Evolutionary conservation across 1,140 invertebrate genomes (phyloP), one percentile per base, ranked within the genome.

Genomic region (Lasaia peninsularis): DNA sequence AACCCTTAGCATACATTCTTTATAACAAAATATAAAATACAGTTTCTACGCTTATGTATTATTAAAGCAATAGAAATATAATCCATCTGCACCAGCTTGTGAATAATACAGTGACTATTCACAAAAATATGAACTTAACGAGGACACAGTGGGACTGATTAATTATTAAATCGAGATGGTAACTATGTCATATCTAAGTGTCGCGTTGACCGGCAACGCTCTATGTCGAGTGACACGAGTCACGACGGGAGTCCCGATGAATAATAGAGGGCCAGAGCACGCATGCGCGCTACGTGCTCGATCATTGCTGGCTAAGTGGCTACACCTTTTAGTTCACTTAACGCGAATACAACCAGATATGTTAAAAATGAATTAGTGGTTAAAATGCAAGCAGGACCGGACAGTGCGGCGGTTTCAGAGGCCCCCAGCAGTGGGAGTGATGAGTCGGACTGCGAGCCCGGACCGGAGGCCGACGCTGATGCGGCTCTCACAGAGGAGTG

Each of bases 361-460:
- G 6, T 14, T 18, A 44, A 18, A 9, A 44, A 44, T 44, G 18
- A 18, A 18, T 44, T 48, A 53, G 48, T 55, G 14, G 60, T 32
- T 48, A 80, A 55, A 50, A 86, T 86, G 81, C 75, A 85, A 66
- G 78, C 80, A 48, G 78, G 69, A 31, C 67, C 75, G 56, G 81
- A 86, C 49, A 86, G 83, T 58, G 62, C 76, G 48, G 75, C 77
- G 55, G 79, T 80, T 52, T 86, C 81, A 20, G 85, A 88, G 62
- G 72, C 78, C 51, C 77, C 83, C 34, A 86, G 83, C 65, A 85
- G 83, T 55, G 82, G 71, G 34, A 88, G 85, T 58, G 85, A 88
- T 51, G 85, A 80, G 14, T 86, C 85, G 3, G 85, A 88, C 51
- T 82, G 85, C 61, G 85, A 88, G 32, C 68, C 62, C 10, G 73